Evolutionary conservation across 2,113 vertebrate genomes (phyloP).

Genomic region (Gambusia affinis): DNA sequence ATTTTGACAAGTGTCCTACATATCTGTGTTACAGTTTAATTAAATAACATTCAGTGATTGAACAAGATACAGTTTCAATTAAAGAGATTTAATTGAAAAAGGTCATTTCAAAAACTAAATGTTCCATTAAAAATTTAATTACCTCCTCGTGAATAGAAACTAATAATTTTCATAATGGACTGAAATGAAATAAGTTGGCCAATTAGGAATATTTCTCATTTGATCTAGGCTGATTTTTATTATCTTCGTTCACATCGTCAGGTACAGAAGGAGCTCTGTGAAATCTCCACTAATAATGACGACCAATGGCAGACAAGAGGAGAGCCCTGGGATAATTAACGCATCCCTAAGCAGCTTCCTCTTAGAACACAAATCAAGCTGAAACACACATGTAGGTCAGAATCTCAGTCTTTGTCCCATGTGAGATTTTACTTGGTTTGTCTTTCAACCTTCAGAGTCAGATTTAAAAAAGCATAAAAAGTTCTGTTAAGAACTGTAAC

Average conservation of each 20-base stretch:
- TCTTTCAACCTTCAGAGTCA: conserved; percentile 12
- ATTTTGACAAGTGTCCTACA: conserved; percentile 51
- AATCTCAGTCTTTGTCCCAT: conserved; percentile 75
- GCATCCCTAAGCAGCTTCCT: conserved; percentile 84
- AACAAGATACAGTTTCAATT: conserved; percentile 81
- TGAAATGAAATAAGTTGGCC: conserved; percentile 90
- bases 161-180: conserved; percentile 91
- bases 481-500: too few relatives aligned
- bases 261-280: conserved; percentile 93
- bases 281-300: conserved; percentile 79
- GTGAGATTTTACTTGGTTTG: conserved; percentile 26
- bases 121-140: conserved; percentile 97
- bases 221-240: conserved; percentile 95
- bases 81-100: conserved; percentile 81
- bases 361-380: conserved; percentile 78
- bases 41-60: conserved; percentile 69
- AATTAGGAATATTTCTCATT: conserved; percentile 96
- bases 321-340: conserved; percentile 90
- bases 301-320: conserved; percentile 82
- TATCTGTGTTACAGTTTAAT: conserved; percentile 69
- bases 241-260: conserved; percentile 89
- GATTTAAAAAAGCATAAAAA: neutral
- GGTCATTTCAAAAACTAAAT: conserved; percentile 80
- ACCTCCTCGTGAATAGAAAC: conserved; percentile 85
- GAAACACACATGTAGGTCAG: conserved; percentile 84